phyloP scores from a whole-genome alignment of 2,113 vertebrate species.

The Indri indri region DNA sequence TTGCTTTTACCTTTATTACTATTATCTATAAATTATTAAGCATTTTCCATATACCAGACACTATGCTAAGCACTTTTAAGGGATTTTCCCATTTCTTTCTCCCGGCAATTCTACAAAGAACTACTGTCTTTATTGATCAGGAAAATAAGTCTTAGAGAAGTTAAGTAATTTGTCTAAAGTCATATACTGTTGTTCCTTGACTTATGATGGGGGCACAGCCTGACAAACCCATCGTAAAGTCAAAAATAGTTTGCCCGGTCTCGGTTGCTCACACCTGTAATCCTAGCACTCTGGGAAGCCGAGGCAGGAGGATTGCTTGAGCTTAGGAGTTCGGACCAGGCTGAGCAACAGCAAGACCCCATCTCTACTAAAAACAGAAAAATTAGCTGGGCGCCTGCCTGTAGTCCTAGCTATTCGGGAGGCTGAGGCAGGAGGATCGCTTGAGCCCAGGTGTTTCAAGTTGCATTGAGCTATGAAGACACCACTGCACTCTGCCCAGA shows the following conservation, averaged over 20 bases:
- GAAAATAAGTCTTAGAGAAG: constrained; percentile 27
- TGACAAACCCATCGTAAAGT: neutral
- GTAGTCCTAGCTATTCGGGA: neutral
- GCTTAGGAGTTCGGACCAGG: neutral
- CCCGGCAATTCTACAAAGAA: neutral
- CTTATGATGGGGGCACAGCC: neutral
- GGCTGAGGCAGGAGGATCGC: neutral
- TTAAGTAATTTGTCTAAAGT: constrained; percentile 11
- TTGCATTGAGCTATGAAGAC: neutral
- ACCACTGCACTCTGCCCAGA: neutral
- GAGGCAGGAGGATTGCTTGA: neutral
- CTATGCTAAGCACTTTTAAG: neutral
- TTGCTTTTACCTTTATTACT: neutral
- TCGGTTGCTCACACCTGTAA: neutral
- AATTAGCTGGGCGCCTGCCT: no score
- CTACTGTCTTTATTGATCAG: neutral
- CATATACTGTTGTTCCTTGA: neutral
- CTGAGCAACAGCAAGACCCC: no score
- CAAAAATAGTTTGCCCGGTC: neutral
- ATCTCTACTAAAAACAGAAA: no score
- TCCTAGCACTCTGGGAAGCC: neutral
- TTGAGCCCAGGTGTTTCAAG: neutral
- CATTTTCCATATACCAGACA: neutral
- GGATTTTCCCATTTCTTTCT: constrained; percentile 3
- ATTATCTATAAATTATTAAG: neutral